Evolutionary conservation across 2,888 invertebrate species (phyloP).

Genomic region (Colletes collaris): DNA sequence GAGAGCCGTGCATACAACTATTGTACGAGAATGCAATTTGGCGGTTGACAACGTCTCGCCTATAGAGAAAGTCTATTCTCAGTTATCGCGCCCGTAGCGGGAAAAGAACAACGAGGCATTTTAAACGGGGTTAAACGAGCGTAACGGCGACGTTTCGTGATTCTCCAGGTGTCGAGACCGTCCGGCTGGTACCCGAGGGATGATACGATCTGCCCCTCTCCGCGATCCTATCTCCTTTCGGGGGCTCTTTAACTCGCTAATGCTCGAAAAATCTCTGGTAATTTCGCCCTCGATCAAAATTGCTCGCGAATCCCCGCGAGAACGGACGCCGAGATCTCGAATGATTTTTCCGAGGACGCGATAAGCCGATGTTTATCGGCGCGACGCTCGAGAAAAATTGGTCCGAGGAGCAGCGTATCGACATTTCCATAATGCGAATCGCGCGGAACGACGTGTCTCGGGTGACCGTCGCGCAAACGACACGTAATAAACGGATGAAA

Average conservation of each 20-base stretch:
- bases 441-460: not conserved
- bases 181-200: slow-evolving; percentile 37
- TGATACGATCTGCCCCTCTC: slow-evolving; percentile 56
- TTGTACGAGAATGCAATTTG: too few species aligned
- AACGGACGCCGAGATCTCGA: too few species aligned
- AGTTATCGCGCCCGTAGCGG: too few species aligned
- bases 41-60: too few species aligned
- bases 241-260: slow-evolving; percentile 8
- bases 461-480: not conserved
- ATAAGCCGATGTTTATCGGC: too few species aligned
- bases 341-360: too few species aligned
- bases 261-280: slow-evolving; percentile 30
- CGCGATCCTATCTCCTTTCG: slow-evolving; percentile 36
- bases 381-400: not conserved
- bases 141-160: slow-evolving; percentile 75
- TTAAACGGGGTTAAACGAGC: slow-evolving; percentile 70
- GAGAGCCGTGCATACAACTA: too few species aligned
- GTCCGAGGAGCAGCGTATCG: not conserved
- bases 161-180: slow-evolving; percentile 59
- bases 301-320: too few species aligned
- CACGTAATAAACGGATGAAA: not conserved
- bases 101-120: not conserved
- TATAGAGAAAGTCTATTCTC: too few species aligned
- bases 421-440: slow-evolving; percentile 13
- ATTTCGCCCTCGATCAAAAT: slow-evolving; percentile 1